Conservation (phyloP, 2,113 vertebrate genomes). For the Limnothrissa miodon region DNA sequence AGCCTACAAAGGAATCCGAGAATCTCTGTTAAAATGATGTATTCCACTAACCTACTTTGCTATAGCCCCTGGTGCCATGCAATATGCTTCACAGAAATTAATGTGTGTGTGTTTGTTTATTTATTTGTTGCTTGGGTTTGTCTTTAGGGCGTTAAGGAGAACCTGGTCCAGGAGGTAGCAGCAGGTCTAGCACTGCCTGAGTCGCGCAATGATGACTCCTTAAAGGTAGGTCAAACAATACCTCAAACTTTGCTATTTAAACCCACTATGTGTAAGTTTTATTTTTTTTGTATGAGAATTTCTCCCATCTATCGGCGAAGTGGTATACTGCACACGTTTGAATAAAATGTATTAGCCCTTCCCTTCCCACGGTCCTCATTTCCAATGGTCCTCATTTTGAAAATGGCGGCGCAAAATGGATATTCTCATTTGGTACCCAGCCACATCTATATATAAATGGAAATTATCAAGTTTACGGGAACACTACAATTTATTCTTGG, state of each 20-base stretch:
- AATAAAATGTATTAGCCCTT: no score
- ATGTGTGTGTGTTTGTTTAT: neutral
- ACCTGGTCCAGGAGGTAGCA: conserved; percentile 47
- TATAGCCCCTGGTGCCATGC: neutral
- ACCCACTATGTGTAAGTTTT: neutral
- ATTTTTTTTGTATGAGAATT: neutral
- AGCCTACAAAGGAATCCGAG: neutral
- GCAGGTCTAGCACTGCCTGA: conserved; percentile 46
- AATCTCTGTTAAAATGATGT: neutral
- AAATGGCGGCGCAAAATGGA: no score
- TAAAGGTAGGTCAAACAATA: conserved; percentile 57
- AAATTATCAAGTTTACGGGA: no score
- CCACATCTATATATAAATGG: no score
- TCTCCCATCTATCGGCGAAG: no score
- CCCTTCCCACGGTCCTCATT: no score
- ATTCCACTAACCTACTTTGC: neutral
- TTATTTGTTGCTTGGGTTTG: conserved; percentile 29
- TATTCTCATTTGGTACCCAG: no score
- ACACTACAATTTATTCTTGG: no score
- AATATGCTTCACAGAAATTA: neutral
- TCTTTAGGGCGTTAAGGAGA: conserved; percentile 45
- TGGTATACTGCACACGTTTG: no score
- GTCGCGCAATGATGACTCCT: conserved; percentile 65
- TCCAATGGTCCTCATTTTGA: no score
- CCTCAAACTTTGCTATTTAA: no score